A percentile compares a stretch with the other conserved stretches of the same genome.
phyloP scores from a whole-genome alignment of 2,888 invertebrate genomes.

The Brachyopa scutellaris region DNA sequence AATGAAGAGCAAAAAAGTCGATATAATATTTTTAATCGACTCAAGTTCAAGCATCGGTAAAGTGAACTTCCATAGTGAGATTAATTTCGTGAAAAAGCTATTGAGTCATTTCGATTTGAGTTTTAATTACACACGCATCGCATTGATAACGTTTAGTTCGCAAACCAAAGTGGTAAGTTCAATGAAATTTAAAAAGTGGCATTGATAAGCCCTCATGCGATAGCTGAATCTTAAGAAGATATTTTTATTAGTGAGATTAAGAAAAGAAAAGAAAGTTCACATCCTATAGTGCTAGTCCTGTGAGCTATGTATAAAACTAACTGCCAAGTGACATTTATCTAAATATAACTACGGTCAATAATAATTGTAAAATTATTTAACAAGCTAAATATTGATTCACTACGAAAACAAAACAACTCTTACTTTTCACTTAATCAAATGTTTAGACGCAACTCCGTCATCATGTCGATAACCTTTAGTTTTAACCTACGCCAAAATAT shows the following conservation, averaged over 20 bases:
- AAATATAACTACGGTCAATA: too few species aligned
- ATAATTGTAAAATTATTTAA: too few species aligned
- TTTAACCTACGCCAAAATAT: conserved; percentile 10
- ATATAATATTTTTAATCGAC: conserved; percentile 87
- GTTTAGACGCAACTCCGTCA: neutral
- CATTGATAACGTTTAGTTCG: conserved; percentile 86
- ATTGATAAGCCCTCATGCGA: too few species aligned
- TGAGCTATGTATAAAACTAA: too few species aligned
- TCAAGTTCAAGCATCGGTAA: conserved; percentile 87
- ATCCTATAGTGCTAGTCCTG: too few species aligned
- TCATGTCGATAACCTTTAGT: conserved; percentile 18
- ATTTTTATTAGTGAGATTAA: too few species aligned
- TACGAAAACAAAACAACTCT: neutral
- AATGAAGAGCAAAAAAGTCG: conserved; percentile 81
- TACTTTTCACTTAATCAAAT: neutral
- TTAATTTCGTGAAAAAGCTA: conserved; percentile 86
- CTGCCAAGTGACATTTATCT: too few species aligned
- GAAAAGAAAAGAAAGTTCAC: too few species aligned
- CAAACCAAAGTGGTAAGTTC: conserved; percentile 83
- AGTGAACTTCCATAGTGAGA: conserved; percentile 86
- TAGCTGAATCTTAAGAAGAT: too few species aligned
- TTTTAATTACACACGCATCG: conserved; percentile 85
- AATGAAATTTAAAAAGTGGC: neutral
- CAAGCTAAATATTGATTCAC: neutral
- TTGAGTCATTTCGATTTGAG: conserved; percentile 86